Conservation (phyloP, 2,888 invertebrate genomes). For the Dolichomitus sp. region DNA sequence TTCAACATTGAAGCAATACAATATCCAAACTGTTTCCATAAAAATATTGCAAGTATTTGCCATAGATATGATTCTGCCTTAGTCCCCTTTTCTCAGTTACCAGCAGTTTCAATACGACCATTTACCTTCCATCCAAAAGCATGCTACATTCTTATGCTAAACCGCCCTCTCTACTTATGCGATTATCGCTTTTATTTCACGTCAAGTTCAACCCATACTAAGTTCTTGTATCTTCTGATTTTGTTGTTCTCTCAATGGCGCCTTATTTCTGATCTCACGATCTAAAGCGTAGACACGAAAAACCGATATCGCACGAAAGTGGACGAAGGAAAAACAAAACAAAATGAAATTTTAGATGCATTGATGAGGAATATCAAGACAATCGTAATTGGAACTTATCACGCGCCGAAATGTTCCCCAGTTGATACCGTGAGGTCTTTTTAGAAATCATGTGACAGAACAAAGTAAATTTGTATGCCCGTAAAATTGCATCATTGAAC, state of each 20-base stretch:
- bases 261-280: slow-evolving; percentile 40
- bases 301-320: slow-evolving; percentile 37
- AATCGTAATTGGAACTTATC: slow-evolving; percentile 2
- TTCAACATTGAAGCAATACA: background rate
- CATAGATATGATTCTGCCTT: background rate
- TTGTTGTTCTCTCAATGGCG: background rate
- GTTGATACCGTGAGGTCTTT: too few species aligned
- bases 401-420: too few species aligned
- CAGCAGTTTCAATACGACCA: background rate
- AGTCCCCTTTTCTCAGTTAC: background rate
- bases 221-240: background rate
- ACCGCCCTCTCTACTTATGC: background rate
- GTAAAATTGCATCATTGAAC: too few species aligned
- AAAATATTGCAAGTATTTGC: background rate
- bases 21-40: background rate
- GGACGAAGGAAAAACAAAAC: slow-evolving; percentile 19
- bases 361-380: background rate
- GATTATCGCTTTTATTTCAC: background rate
- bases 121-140: background rate
- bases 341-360: slow-evolving; percentile 2
- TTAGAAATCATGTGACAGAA: too few species aligned
- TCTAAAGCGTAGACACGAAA: too few species aligned
- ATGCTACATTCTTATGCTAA: background rate
- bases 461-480: too few species aligned
- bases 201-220: background rate